Base-by-base conservation (phyloP, 2,888 invertebrate genomes). In the Digitonthophagus gazella region DNA sequence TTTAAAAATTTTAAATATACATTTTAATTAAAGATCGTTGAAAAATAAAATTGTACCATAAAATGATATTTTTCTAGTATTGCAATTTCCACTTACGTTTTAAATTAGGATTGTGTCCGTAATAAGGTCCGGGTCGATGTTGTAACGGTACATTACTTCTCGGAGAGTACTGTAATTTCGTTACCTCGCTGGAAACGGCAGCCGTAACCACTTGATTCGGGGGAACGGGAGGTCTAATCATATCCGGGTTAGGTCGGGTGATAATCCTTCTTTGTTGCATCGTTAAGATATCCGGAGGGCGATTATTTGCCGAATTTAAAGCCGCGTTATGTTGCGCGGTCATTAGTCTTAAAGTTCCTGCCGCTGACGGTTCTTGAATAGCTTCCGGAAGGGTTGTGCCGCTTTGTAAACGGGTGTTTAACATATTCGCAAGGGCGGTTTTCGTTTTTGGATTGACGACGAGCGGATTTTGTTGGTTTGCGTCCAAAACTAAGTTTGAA, bases 401-500 rank as follows among this genome's bases (percentile, higher is more conserved):
- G 72, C 82, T 82, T 78, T 91, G 89, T 69, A 93, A 82, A 64
- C 96, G 87, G 77, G 90, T 96, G 77, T 92, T 96, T 71, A 97
- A 85, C 93, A 97, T 94, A 81, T 97, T 96, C 14, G 97, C 97
- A 69, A 98, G 85, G 0, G 97, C 97, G 0, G 97, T 97, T 85
- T 97, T 98, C 2, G 96, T 95, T 84, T 95, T 95, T 0, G 93
- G 90, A 78, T 93, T 93, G 66, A 95, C 95, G 56, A 91, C 85
- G 69, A 90, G 78, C 14, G 88, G 87, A 75, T 86, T 85, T 70
- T 84, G 81, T 71, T 44, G 28, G 6, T 44, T 44, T 5, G 28
- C 28, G 16, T 61, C 16, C 3, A 18, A 14, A 22, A 19, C 22
- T 8, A 65, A 65, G 8, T 67, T 65, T 15, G 61, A 55, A 11